Conservation (phyloP, 2,888 invertebrate species). For the Epistrophe grossulariae region DNA sequence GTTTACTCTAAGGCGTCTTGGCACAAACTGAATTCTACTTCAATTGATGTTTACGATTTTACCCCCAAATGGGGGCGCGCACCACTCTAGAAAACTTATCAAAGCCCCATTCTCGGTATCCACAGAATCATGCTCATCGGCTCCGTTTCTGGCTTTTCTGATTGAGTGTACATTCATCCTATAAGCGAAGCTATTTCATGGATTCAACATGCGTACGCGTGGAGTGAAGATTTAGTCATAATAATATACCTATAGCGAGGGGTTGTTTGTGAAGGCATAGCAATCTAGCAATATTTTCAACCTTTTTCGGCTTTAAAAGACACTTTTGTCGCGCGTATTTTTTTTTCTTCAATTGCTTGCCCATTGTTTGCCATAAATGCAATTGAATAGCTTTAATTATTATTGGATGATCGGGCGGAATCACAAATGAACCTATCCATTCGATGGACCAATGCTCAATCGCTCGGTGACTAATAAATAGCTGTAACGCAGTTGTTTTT, state of each 20-base stretch:
- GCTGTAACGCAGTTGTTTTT: slow-evolving; percentile 28
- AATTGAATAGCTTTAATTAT: slow-evolving; percentile 68
- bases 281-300: slow-evolving; percentile 14
- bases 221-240: not conserved
- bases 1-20: slow-evolving; percentile 72
- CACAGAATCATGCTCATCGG: slow-evolving; percentile 19
- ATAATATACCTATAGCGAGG: slow-evolving; percentile 24
- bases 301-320: slow-evolving; percentile 51
- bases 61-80: slow-evolving; percentile 67
- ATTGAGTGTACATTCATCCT: slow-evolving; percentile 4
- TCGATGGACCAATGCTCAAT: slow-evolving; percentile 38
- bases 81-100: slow-evolving; percentile 56
- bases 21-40: slow-evolving; percentile 71
- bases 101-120: slow-evolving; percentile 23
- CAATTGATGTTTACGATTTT: slow-evolving; percentile 54
- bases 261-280: slow-evolving; percentile 33
- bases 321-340: slow-evolving; percentile 50
- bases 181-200: slow-evolving; percentile 10
- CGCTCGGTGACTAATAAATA: slow-evolving; percentile 60
- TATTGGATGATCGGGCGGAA: slow-evolving; percentile 60
- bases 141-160: slow-evolving; percentile 28
- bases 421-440: slow-evolving; percentile 56
- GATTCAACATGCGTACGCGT: slow-evolving; percentile 37
- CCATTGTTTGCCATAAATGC: slow-evolving; percentile 71
- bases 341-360: slow-evolving; percentile 28